A percentile compares a stretch with the other conserved stretches of the same genome.
Evolutionary conservation across 2,113 vertebrate genomes (phyloP).

Genomic region (Cavia porcellus): DNA sequence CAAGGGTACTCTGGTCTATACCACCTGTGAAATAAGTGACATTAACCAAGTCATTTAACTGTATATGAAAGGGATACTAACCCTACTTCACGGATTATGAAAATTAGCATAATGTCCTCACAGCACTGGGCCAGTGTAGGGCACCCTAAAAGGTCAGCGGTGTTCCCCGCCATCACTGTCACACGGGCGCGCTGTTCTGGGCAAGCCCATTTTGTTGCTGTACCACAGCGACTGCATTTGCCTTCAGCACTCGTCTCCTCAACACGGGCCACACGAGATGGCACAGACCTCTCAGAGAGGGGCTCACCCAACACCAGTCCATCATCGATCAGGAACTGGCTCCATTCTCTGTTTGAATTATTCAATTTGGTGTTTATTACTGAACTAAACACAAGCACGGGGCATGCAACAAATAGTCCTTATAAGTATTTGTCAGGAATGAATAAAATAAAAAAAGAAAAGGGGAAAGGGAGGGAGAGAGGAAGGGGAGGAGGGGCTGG

Average conservation of each 20-base stretch:
- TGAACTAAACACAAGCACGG: slow-evolving; percentile 37
- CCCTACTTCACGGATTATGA: not conserved
- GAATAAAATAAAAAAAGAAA: not conserved
- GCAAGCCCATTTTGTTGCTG: not conserved
- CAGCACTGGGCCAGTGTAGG: not conserved
- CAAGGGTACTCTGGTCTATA: not conserved
- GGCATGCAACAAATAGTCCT: slow-evolving; percentile 11
- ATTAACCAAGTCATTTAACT: slow-evolving; percentile 61
- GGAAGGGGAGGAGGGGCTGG: not conserved
- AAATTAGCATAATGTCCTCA: slow-evolving; percentile 39
- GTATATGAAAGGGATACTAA: slow-evolving; percentile 7
- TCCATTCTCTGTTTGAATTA: slow-evolving; percentile 13
- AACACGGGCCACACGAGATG: not conserved
- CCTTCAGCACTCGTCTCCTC: slow-evolving; percentile 10
- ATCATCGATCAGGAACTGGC: not conserved
- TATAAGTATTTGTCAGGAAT: not conserved
- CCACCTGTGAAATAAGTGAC: slow-evolving; percentile 30
- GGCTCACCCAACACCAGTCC: not conserved
- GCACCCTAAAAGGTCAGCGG: slow-evolving; percentile 31
- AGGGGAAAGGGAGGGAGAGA: not conserved
- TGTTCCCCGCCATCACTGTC: not conserved
- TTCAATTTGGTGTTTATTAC: slow-evolving; percentile 5
- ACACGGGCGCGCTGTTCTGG: not conserved
- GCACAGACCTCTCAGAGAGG: not conserved
- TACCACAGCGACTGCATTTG: not conserved